Base-by-base conservation (phyloP, 2,797 vertebrate species). In the Thunnus albacares region DNA sequence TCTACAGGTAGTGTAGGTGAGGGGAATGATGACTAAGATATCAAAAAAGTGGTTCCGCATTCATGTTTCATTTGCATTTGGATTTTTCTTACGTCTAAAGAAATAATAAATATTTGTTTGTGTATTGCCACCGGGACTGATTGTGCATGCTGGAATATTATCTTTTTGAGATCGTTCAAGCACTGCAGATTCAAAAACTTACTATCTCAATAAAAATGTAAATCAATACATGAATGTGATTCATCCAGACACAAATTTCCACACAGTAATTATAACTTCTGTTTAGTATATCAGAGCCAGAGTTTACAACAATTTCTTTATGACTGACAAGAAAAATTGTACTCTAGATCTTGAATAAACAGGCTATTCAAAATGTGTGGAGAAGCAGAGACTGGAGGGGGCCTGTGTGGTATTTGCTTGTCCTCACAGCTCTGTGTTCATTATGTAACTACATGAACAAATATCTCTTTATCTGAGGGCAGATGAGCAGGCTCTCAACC, bases 381-480 rank as follows among this genome's bases (percentile, higher is more conserved):
- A 71, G 67, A 81, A 71, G 45, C 64, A 59, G 62, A 45, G 59
- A 65, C 74, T 47, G 53, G 30, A 47, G 63, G 60, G 59, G 28
- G 35, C 5, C 53, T 75, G 70, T 71, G 62, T 77, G 69, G 61
- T 77, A 75, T 89, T 90, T 84, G 58, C 63, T 85, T 83, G 78
- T 89, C 89, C 58, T 93, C 90, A 85, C 71, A 70, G 78, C 73
- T 79, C 85, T 66, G 68, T 62, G 67, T 67, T 74, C 55, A 68
- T 94, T 94, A 94, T 90, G 83, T 89, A 94, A 94, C 88, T 71
- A 81, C 82, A 75, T 55, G 77, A 89, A 90, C 89, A 92, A 80
- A 89, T 82, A 82, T 88, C 65, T 75, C 85, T 90, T 86, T 89
- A 87, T 91, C 77, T 78, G 53, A 62, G 59, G 60, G 65, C 63